Evolutionary conservation across 1,140 invertebrate species (phyloP), one percentile per base, ranked within the genome.

Genomic region (Wasmannia auropunctata): DNA sequence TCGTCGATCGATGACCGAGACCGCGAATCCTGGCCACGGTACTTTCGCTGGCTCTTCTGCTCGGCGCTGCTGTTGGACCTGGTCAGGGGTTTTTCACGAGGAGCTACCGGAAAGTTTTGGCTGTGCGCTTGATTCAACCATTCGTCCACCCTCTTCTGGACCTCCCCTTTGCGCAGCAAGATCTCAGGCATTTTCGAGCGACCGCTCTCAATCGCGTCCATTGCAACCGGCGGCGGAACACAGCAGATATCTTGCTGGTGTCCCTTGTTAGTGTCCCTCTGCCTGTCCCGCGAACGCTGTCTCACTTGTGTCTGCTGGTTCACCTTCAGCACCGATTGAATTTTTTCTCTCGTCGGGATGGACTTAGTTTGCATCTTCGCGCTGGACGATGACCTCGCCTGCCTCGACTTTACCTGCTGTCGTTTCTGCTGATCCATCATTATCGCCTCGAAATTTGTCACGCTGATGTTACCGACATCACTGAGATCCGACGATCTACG

Each of bases 61-160:
- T 93, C 92, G 11, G 92, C 91, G 69, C 90, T 94, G 56, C 93
- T 94, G 85, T 92, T 94, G 8, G 93, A 94, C 51, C 93, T 88
- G 0, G 88, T 91, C 49, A 94, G 46, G 0, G 91, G 87, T 60
- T 89, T 91, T 10, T 87, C 88, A 4, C 86, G 84, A 0, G 85
- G 1, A 0, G 10, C 14, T 3, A 51, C 70, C 5, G 87, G 54
- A 22, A 90, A 92, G n/a, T 90, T 91, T 25, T 93, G 93, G n/a
- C 72, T 91, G 22, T 93, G 92, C 0, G 91, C 92, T 67, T 93
- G 93, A 56, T 88, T 93, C 65, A 94, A 31, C 93, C 93, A 94
- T 40, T 93, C 93, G 69, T 94, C 93, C 11, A 94, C 93, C 19
- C 93, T 85, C 51, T 93, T 94, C 40, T 94, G 93, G 0, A 94